Evolutionary conservation across 1,140 invertebrate genomes (phyloP), one percentile per base, ranked within the genome.

Genomic region (Lanistes nyassanus): DNA sequence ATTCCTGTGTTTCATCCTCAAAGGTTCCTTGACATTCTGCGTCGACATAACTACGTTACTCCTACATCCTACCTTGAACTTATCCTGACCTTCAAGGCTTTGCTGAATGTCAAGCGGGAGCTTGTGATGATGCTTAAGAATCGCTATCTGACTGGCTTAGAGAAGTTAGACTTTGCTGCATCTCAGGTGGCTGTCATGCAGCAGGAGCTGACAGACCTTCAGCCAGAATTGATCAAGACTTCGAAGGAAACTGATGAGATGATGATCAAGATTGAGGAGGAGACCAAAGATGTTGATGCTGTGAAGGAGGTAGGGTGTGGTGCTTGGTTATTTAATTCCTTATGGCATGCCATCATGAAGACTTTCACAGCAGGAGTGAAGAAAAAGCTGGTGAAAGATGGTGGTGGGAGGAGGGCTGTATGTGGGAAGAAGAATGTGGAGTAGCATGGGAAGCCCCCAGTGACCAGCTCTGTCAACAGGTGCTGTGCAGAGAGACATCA

Each of bases 231-330:
- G 7, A 92, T 97, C 16, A 92, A 94, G 11, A 96, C 97, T 7
- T 98, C 97, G 0, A 94, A 94, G 68, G 93, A 96, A 79, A 98
- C 97, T 2, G 97, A 90, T 75, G 89, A 86, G 72, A 80, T 89
- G 19, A 87, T 88, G 85, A 80, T 85, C 21, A 85, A 96, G 89
- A 98, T 99, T 76, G 97, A 99, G 87, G 94, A 98, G 85, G 97
- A 99, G 80, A 98, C 98, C 0, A 94, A 98, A 0, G 94, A 78
- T 79, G 97, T 98, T 0, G 97, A 99, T 90, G 95, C 95, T 2
- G 95, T 96, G 83, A 98, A 98, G 88, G 96, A 98, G 91, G 94
- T 96, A 82, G 77, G 39, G 19, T 47, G 3, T 16, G 0, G 5
- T 68, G 9, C 4, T 21, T n/a, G n/a, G n/a, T n/a, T n/a, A n/a